A percentile compares a stretch with the other conserved stretches of the same genome.
Evolutionary conservation across 2,888 invertebrate genomes (phyloP).

Genomic region (Alsophila aescularia): DNA sequence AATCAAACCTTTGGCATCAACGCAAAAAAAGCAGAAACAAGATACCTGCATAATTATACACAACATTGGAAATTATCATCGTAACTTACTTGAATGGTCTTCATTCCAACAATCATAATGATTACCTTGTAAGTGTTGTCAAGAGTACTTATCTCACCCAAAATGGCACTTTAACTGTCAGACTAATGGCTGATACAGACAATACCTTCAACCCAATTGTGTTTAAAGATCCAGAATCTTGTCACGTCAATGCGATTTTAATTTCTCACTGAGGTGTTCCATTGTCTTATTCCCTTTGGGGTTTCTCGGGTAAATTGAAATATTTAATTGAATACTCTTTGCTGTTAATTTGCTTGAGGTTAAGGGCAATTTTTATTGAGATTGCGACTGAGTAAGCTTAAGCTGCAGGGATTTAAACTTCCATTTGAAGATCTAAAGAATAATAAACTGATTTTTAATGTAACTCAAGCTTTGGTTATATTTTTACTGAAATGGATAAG

Average conservation of each 20-base stretch:
- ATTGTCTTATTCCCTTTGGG: conserved; percentile 29
- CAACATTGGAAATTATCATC: no score
- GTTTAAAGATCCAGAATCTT: conserved; percentile 12
- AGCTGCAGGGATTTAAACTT: no score
- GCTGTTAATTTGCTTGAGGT: not conserved
- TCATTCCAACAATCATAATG: conserved; percentile 10
- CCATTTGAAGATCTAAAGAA: no score
- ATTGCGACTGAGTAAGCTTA: no score
- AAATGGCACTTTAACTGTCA: conserved; percentile 6
- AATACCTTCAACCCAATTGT: conserved; percentile 15
- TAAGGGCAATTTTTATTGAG: not conserved
- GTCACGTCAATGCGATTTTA: conserved; percentile 28
- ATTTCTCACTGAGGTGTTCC: conserved; percentile 27
- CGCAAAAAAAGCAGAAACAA: no score
- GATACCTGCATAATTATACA: no score
- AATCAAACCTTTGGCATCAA: no score
- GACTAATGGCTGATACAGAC: conserved; percentile 34
- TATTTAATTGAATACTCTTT: conserved; percentile 1
- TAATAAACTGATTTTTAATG: no score
- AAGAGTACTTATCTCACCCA: conserved; percentile 1
- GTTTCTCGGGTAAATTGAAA: conserved; percentile 12
- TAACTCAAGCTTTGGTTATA: no score
- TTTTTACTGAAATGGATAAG: no score
- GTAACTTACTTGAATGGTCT: not conserved
- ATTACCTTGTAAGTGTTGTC: conserved; percentile 7